Evolutionary conservation across 2,888 invertebrate species (phyloP), one percentile per base, ranked within the genome.

Genomic region (Ophioninae sp.): DNA sequence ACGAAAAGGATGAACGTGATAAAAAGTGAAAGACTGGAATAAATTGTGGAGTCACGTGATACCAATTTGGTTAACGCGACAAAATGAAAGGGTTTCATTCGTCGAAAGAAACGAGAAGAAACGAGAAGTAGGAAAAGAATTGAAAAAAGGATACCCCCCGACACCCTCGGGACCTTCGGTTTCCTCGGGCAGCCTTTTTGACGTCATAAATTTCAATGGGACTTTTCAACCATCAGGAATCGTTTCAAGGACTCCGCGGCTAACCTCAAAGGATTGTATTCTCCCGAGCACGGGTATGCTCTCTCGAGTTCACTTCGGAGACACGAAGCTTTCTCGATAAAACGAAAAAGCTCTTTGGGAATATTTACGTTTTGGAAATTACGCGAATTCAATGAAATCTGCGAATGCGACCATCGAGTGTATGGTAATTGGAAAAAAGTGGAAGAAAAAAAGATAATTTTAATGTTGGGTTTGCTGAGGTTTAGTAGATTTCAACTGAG

Each of bases 221-320:
- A 41, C 44, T 58, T 74, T 63, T 23, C 61, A 20, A 68, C 76
- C 10, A 63, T 72, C 77, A 22, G 10, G 59, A 10, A 58, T 39
- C 74, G 73, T 58, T 63, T 51, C 23, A 64, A 74, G 44, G 80
- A 64, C 39, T 81, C 56, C 72, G 76, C 77, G 81, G 81, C 51
- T 83, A 74, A 64, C 74, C 44, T 74, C 81, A 81, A 83, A 81
- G 83, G 74, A 74, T 71, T 80, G 51, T 17, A 51, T 51, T 51
- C 80, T 58, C 59, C 20, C 56, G 69, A 74, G 77, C 81, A 81
- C 72, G 67, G 77, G 77, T 77, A 73, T 72, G 67, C 77, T 77
- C 51, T 77, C 69, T 44, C 76, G 51, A 56, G 51, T 51, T 51
- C 17, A 51, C 51, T 51, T 17, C 51, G 51, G 51, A 17, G 51